Evolutionary conservation across 2,888 invertebrate genomes (phyloP).

Genomic region (Andrena trimmerana): DNA sequence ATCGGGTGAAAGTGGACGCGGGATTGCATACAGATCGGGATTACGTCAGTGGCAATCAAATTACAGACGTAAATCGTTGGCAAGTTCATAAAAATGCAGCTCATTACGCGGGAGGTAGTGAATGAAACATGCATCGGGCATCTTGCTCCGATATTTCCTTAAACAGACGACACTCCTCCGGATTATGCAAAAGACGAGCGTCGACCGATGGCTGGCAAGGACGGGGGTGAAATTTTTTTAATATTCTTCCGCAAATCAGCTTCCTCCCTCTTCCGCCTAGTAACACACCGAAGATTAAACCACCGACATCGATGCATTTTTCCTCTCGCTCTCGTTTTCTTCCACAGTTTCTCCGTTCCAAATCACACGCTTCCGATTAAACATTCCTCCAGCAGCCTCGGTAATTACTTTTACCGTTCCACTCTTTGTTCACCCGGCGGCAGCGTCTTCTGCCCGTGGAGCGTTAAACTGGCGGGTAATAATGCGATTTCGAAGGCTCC

Average conservation of each 20-base stretch:
- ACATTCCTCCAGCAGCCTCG: not conserved
- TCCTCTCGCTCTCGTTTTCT: not conserved
- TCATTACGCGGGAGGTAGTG: not conserved
- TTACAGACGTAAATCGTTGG: not conserved
- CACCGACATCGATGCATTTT: not conserved
- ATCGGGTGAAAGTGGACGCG: constrained; percentile 29
- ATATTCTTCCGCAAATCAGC: constrained; percentile 33
- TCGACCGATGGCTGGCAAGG: constrained; percentile 16
- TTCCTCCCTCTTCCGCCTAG: not conserved
- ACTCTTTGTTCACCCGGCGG: not conserved
- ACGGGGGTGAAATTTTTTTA: not conserved
- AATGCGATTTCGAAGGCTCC: not conserved
- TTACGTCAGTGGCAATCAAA: not conserved
- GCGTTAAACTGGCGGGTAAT: not conserved
- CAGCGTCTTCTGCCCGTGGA: not conserved
- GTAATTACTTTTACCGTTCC: not conserved
- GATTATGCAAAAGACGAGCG: constrained; percentile 33
- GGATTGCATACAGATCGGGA: constrained; percentile 27
- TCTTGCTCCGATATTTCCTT: not conserved
- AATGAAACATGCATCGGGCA: too few relatives aligned
- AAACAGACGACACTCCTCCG: too few relatives aligned
- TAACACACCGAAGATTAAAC: constrained; percentile 21
- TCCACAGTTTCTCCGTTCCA: not conserved
- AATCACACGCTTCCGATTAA: constrained; percentile 7
- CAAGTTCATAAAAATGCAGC: not conserved